Conservation (phyloP, 2,888 invertebrate species). For the Caenorhabditis sinica region DNA sequence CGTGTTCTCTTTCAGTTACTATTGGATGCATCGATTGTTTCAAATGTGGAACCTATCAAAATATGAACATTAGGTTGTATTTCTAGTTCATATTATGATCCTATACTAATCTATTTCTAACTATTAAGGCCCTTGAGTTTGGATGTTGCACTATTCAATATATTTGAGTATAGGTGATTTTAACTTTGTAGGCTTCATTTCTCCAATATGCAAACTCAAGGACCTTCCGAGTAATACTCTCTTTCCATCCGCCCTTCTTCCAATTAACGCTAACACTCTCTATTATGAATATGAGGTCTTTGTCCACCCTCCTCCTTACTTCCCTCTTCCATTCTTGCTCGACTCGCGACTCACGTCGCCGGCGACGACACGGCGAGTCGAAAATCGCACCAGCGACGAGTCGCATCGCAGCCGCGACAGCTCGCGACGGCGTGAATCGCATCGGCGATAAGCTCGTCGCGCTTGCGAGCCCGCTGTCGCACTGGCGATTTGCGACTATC, state of each 20-base stretch:
- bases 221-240: no score
- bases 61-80: no score
- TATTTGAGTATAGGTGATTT: no score
- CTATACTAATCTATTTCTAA: no score
- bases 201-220: no score
- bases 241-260: not conserved
- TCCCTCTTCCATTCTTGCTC: not conserved
- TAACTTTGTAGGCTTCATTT: no score
- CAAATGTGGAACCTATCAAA: no score
- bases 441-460: conserved; percentile 19
- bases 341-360: not conserved
- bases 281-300: not conserved
- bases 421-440: conserved; percentile 26
- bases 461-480: not conserved
- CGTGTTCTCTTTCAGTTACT: no score
- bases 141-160: no score
- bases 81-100: no score
- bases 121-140: no score
- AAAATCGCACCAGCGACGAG: conserved; percentile 10
- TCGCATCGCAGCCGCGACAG: conserved; percentile 29
- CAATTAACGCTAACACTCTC: not conserved
- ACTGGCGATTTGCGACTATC: conserved; percentile 23
- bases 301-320: not conserved
- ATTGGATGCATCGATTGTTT: no score
- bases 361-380: conserved; percentile 2